These are phyloP conservation scores for Perca fluviatilis DNA, from an alignment of 2,113 vertebrate species.

Conservation along the genomic window DNA sequence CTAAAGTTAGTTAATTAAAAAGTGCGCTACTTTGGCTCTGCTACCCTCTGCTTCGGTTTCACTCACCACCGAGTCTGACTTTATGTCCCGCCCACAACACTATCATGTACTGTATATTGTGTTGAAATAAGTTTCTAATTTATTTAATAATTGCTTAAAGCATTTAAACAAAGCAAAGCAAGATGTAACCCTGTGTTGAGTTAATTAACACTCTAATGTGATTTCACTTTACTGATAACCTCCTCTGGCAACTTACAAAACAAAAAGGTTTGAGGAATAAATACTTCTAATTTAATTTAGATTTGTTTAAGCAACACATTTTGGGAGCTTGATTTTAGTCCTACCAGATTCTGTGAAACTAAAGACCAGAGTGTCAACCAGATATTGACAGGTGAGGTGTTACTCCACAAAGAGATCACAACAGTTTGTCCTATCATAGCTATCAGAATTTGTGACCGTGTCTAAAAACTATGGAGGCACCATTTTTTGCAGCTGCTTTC, in stretches of 20 bases:
- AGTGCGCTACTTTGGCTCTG: too few relatives aligned
- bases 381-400: neutral
- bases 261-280: neutral
- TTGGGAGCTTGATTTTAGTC: neutral
- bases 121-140: too few relatives aligned
- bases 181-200: neutral
- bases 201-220: constrained; percentile 25
- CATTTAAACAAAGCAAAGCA: too few relatives aligned
- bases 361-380: neutral
- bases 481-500: neutral
- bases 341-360: neutral
- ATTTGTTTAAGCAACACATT: neutral
- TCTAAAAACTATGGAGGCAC: neutral
- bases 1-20: too few relatives aligned
- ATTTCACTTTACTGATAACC: neutral
- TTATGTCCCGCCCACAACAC: too few relatives aligned
- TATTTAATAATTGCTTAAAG: too few relatives aligned
- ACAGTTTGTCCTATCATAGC: neutral
- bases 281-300: neutral
- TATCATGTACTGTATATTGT: too few relatives aligned
- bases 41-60: too few relatives aligned
- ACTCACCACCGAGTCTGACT: too few relatives aligned
- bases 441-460: neutral
- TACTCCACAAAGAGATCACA: neutral
- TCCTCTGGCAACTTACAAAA: neutral